Evolutionary conservation across 2,113 vertebrate genomes (phyloP), one percentile per base, ranked within the genome.

Genomic region (Ibidorhyncha struthersii): DNA sequence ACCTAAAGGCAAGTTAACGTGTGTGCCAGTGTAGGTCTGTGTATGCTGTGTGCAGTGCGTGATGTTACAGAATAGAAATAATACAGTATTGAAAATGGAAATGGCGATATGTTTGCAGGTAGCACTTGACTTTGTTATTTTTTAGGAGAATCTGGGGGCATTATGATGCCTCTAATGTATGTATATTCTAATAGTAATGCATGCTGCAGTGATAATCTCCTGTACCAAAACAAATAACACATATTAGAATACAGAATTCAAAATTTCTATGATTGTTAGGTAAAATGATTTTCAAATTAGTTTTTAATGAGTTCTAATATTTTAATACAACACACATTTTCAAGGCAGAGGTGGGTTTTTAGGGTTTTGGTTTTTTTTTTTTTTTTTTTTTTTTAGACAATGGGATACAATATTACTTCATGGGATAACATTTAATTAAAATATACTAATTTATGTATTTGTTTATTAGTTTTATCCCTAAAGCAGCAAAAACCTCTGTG

Each of bases 401-500:
- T 97, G 63, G 96, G 96, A 91, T 98, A 97, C 90, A 97, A 94
- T 98, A 97, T 98, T 98, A 97, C 96, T 98, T 98, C 83, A 84
- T 93, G 90, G 95, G 92, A 97, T 98, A 98, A 95, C 92, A 70
- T 98, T 98, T 98, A 98, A 98, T 98, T 98, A 99, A 99, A 99
- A 98, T 98, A 98, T 98, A 99, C 98, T 99, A 99, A 99, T 99
- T 99, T 99, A 99, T 99, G 99, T 98, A 98, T 99, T 98, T 98
- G 98, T 99, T 99, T 99, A 99, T 99, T 99, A 99, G 98, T 97
- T 98, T 98, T 99, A 99, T 98, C 99, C 99, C 99, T 99, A 99
- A 99, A 99, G 99, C 99, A 98, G 97, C 95, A 98, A 98, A 98
- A 98, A 98, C 96, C 97, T 97, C 97, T 50, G 84, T 6, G 59